Evolutionary conservation across 1,140 invertebrate genomes (phyloP).

Genomic region (Sipha flava): DNA sequence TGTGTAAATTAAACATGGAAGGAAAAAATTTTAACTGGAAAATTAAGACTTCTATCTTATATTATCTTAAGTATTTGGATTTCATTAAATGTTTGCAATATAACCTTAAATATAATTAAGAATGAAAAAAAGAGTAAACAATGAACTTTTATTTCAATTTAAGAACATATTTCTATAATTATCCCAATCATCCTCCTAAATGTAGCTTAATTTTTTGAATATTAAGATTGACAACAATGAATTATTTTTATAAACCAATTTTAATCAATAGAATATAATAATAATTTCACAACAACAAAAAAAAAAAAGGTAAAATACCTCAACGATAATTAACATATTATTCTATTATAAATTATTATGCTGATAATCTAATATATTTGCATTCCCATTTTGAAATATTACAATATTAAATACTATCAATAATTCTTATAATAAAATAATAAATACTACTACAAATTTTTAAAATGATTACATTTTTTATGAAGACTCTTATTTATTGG

Average conservation of each 20-base stretch:
- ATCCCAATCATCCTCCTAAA: neutral
- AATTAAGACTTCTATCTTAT: too few species aligned
- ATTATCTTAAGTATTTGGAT: too few species aligned
- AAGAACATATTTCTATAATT: too few species aligned
- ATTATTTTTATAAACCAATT: neutral
- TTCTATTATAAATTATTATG: slow-evolving; percentile 2
- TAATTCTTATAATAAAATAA: slow-evolving; percentile 1
- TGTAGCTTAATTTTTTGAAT: neutral
- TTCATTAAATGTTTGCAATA: too few species aligned
- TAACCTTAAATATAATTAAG: too few species aligned
- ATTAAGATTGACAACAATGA: neutral
- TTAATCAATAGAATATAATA: slow-evolving; percentile 30
- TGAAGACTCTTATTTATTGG: neutral
- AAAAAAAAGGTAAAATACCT: slow-evolving; percentile 19
- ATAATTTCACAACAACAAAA: slow-evolving; percentile 29
- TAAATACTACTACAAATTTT: slow-evolving; percentile 14
- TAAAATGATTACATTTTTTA: neutral
- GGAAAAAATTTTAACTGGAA: too few species aligned
- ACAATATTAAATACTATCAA: neutral
- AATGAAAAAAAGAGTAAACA: too few species aligned
- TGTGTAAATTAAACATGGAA: too few species aligned
- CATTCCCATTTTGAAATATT: slow-evolving; percentile 3
- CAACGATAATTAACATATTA: slow-evolving; percentile 14
- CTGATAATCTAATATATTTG: neutral
- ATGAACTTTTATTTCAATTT: too few species aligned